Percentiles rank a stretch among this genome's conserved stretches.
Conservation (phyloP, 2,113 vertebrate genomes). For the Nyctereutes procyonoides region DNA sequence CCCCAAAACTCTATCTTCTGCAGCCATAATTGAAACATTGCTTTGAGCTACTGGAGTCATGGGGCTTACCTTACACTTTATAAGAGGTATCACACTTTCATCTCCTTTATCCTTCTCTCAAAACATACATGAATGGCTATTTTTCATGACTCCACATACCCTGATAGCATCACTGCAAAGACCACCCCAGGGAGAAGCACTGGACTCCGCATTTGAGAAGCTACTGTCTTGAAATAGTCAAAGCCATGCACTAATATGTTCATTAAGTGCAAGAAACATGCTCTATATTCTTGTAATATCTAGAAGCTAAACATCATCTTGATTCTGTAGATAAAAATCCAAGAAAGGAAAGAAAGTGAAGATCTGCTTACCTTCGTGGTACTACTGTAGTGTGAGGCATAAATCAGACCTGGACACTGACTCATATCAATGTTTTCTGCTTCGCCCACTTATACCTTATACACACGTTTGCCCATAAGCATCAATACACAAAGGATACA, state of each 20-base stretch:
- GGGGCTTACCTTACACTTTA: background rate
- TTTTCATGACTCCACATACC: background rate
- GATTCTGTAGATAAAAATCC: conserved; percentile 22
- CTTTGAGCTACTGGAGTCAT: background rate
- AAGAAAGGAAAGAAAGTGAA: background rate
- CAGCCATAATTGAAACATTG: background rate
- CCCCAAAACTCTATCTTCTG: background rate
- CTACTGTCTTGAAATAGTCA: background rate
- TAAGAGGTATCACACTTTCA: background rate
- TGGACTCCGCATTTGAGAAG: background rate
- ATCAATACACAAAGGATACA: background rate
- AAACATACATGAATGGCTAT: background rate
- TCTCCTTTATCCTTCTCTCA: background rate
- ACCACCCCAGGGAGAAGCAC: background rate
- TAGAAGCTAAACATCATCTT: background rate
- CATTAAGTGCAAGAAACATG: background rate
- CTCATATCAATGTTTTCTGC: background rate
- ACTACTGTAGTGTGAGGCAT: background rate
- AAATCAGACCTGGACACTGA: background rate
- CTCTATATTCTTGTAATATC: background rate
- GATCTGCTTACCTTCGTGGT: background rate
- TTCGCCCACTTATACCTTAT: background rate
- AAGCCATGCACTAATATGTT: background rate
- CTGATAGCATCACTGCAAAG: background rate
- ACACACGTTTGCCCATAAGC: background rate